phyloP scores from a whole-genome alignment of 1,140 invertebrate species.

The Trichoplusia ni region DNA sequence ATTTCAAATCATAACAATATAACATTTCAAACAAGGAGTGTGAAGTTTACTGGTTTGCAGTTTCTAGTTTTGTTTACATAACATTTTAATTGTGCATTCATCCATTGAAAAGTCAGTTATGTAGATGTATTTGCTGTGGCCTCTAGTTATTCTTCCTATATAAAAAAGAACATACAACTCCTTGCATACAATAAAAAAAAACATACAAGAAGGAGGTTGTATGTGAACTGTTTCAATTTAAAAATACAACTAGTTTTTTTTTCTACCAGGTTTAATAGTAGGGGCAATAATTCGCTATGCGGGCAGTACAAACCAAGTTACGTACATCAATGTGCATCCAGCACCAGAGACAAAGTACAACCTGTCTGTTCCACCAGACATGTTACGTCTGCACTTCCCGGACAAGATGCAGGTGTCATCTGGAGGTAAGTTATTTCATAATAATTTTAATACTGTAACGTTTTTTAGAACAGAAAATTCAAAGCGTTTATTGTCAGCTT shows the following conservation, averaged over 20 bases:
- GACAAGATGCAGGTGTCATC: constrained; percentile 77
- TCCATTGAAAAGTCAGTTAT: background rate
- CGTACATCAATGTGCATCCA: constrained; percentile 87
- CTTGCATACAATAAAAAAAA: too few relatives aligned
- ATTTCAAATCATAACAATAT: background rate
- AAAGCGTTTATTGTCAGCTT: too few relatives aligned
- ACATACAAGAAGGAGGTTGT: background rate
- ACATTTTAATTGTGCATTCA: background rate
- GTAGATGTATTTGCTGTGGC: too few relatives aligned
- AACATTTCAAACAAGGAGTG: background rate
- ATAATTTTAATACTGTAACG: too few relatives aligned
- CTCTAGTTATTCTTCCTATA: too few relatives aligned
- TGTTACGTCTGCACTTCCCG: constrained; percentile 87
- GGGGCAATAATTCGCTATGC: constrained; percentile 96
- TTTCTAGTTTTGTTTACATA: constrained; percentile 16
- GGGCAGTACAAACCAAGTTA: constrained; percentile 85
- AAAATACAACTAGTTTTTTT: constrained; percentile 31
- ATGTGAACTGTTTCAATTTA: background rate
- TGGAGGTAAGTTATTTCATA: constrained; percentile 61
- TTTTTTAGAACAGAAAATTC: too few relatives aligned
- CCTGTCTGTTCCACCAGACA: constrained; percentile 90
- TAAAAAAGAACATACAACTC: too few relatives aligned
- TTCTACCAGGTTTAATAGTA: constrained; percentile 91
- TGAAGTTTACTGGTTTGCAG: background rate
- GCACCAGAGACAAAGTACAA: constrained; percentile 85